A percentile compares a stretch with the other conserved stretches of the same genome.
Evolutionary conservation across 2,888 invertebrate species (phyloP).

Genomic region (Cybosia mesomella): DNA sequence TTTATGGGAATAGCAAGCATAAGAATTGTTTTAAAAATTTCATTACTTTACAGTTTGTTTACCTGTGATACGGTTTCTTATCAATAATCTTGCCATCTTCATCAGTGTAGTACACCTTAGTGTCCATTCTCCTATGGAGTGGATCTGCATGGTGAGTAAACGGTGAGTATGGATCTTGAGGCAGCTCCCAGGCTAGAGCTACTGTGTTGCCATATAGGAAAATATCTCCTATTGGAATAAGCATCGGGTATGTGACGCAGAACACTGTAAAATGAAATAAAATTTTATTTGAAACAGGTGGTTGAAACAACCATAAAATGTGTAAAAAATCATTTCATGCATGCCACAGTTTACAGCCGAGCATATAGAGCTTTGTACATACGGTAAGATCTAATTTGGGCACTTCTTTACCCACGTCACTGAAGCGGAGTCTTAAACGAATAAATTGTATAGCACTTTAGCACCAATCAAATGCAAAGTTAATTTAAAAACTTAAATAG

Average conservation of each 20-base stretch:
- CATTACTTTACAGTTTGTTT: constrained; percentile 24
- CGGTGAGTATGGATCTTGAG: constrained; percentile 88
- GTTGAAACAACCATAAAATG: no score
- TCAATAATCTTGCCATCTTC: constrained; percentile 72
- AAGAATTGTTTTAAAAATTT: not conserved
- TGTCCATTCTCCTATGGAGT: constrained; percentile 75
- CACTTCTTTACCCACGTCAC: no score
- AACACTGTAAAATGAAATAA: constrained; percentile 80
- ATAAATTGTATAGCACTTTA: no score
- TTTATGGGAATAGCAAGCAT: no score
- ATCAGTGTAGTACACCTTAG: constrained; percentile 73
- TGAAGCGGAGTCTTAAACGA: no score
- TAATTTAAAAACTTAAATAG: no score
- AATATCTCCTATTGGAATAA: constrained; percentile 84
- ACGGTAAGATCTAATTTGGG: no score
- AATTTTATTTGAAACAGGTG: not conserved
- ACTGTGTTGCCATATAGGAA: constrained; percentile 91
- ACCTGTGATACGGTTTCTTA: constrained; percentile 74
- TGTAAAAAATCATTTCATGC: no score
- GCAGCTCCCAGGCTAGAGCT: constrained; percentile 92
- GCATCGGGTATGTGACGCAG: constrained; percentile 87
- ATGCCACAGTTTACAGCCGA: no score
- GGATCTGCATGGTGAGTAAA: constrained; percentile 80
- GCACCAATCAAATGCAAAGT: no score
- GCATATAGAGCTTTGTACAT: no score